Evolutionary conservation across 1,140 invertebrate species (phyloP).

Genomic region (Aleiodes sp.): DNA sequence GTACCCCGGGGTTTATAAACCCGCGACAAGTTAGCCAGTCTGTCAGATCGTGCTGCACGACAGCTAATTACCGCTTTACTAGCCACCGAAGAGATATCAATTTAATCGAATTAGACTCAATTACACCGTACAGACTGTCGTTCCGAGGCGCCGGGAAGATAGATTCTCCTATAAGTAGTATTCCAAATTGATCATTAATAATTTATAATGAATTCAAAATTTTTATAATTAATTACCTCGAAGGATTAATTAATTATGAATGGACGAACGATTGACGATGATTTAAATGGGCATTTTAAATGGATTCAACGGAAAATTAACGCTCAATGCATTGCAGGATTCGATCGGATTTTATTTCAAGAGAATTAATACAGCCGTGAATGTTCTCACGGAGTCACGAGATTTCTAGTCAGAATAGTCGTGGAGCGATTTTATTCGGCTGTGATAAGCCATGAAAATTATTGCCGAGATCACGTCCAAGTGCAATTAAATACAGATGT

Average conservation of each 20-base stretch:
- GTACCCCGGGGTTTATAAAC: neutral
- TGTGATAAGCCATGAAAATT: neutral
- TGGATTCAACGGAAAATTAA: neutral
- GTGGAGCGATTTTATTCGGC: neutral
- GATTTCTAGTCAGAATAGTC: conserved; percentile 14
- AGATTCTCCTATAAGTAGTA: conserved; percentile 15
- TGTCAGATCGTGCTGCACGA: conserved; percentile 18
- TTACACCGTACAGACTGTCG: conserved; percentile 45
- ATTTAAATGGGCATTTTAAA: neutral
- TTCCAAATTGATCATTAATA: conserved; percentile 25
- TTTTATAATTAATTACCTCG: neutral
- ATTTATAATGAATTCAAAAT: conserved; percentile 9
- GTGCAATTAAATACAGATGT: neutral
- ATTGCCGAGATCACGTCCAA: neutral
- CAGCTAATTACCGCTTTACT: conserved; percentile 44
- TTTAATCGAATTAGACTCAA: conserved; percentile 59
- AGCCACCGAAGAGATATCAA: conserved; percentile 45
- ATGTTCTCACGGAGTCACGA: neutral
- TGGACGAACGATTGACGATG: neutral
- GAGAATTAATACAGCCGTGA: too few species aligned
- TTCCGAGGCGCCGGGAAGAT: conserved; percentile 16
- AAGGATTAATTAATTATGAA: neutral
- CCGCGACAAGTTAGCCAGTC: conserved; percentile 5
- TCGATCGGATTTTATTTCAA: too few species aligned
- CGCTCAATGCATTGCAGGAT: neutral